A percentile compares a stretch with the other conserved stretches of the same genome.
phyloP scores from a whole-genome alignment of 2,888 invertebrate genomes.

The Bhutanitis thaidina region DNA sequence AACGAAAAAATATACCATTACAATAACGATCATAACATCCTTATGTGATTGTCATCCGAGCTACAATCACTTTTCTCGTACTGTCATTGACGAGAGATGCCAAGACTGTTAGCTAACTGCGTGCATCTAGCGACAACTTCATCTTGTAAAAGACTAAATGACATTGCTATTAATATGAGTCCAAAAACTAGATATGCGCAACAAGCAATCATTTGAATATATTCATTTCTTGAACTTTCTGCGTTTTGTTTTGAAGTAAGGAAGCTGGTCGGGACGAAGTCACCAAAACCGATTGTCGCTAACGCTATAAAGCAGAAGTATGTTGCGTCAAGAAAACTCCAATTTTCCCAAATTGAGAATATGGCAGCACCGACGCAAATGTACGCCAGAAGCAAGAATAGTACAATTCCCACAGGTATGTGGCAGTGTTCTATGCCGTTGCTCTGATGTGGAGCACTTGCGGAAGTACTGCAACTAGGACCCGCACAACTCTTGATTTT shows the following conservation, averaged over 20 bases:
- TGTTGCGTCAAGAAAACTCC: constrained; percentile 89
- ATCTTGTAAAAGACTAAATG: constrained; percentile 90
- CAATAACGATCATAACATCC: constrained; percentile 77
- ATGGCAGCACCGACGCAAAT: constrained; percentile 87
- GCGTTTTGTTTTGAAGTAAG: constrained; percentile 62
- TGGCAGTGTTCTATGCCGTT: constrained; percentile 62
- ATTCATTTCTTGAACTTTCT: constrained; percentile 73
- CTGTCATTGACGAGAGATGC: constrained; percentile 82
- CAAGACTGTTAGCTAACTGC: constrained; percentile 84
- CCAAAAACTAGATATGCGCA: constrained; percentile 90
- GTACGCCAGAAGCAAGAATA: constrained; percentile 85
- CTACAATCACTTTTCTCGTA: constrained; percentile 75
- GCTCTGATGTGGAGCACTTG: constrained; percentile 52
- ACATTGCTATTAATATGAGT: constrained; percentile 90
- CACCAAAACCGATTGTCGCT: constrained; percentile 90
- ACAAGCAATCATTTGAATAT: constrained; percentile 88
- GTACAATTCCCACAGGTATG: constrained; percentile 75
- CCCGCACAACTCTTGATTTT: constrained; percentile 58
- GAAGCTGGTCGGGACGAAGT: constrained; percentile 83
- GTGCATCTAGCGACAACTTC: constrained; percentile 87
- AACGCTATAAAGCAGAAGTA: constrained; percentile 93
- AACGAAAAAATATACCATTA: constrained; percentile 29
- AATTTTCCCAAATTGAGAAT: constrained; percentile 89
- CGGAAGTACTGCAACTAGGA: constrained; percentile 59
- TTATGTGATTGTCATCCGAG: constrained; percentile 64